Conservation (phyloP, 2,888 invertebrate genomes). For the Cheiracanthium punctorium region DNA sequence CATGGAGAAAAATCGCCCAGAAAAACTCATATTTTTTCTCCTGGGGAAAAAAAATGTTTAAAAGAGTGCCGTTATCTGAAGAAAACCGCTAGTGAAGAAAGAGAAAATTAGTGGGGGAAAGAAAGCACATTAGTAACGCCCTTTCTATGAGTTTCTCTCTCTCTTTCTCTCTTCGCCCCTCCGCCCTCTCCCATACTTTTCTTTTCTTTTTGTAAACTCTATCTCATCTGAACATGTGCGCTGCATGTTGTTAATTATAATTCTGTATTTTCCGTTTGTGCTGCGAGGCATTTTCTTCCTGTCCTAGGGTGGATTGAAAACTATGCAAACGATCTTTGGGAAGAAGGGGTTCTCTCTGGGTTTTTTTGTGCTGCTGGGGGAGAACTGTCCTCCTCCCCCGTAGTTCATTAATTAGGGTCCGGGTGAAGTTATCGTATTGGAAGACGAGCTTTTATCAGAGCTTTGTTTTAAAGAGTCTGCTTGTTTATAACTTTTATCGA, state of each 20-base stretch:
- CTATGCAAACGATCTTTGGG: neutral
- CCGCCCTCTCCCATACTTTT: no score
- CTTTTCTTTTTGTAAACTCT: neutral
- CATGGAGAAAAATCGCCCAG: neutral
- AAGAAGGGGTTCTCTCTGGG: neutral
- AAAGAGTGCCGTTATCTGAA: neutral
- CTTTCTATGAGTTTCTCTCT: neutral
- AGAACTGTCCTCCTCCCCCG: neutral
- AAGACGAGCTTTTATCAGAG: neutral
- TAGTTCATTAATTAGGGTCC: neutral
- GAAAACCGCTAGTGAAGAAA: conserved; percentile 4
- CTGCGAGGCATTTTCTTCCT: conserved; percentile 8
- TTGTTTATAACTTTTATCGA: conserved; percentile 2
- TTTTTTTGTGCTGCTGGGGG: neutral
- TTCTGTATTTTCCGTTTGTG: conserved; percentile 15
- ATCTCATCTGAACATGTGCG: conserved; percentile 2
- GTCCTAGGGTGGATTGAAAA: neutral
- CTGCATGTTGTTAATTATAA: conserved; percentile 9
- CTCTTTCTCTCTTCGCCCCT: neutral
- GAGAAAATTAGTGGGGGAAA: neutral
- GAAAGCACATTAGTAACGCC: conserved; percentile 10
- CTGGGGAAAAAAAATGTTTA: neutral
- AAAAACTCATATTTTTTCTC: neutral
- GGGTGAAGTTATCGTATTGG: neutral
- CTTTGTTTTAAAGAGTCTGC: neutral